A percentile compares a stretch with the other conserved stretches of the same genome.
phyloP scores from a whole-genome alignment of 2,113 vertebrate genomes.

The Phalacrocorax aristotelis region DNA sequence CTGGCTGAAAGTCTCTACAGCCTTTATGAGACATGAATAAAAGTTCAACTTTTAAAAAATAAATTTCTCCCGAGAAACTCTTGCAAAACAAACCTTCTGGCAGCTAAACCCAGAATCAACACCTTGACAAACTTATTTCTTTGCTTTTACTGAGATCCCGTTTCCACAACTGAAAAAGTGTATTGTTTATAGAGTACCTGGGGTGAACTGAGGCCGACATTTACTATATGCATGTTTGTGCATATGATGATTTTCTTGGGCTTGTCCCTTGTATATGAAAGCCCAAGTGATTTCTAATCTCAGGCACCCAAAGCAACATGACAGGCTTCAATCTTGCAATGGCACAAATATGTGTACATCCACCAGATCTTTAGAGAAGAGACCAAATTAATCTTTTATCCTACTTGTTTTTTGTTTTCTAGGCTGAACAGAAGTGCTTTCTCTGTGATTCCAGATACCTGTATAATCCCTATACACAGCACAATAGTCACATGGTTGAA shows the following conservation, averaged over 20 bases:
- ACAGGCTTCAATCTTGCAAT: background rate
- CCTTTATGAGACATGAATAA: background rate
- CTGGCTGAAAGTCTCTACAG: background rate
- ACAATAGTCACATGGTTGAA: conserved; percentile 82
- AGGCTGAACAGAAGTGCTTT: conserved; percentile 88
- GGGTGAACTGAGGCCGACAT: background rate
- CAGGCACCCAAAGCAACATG: background rate
- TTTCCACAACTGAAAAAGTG: background rate
- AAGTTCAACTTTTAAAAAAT: background rate
- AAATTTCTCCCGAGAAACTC: background rate
- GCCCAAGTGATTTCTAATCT: background rate
- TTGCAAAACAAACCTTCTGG: background rate
- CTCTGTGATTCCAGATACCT: conserved; percentile 83
- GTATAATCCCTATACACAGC: conserved; percentile 72
- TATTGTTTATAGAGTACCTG: background rate
- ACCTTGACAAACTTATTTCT: background rate
- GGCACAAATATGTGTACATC: background rate
- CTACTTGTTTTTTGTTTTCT: conserved; percentile 21
- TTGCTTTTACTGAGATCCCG: background rate
- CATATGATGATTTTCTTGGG: background rate
- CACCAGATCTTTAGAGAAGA: background rate
- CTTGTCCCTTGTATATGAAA: background rate
- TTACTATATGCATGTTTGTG: background rate
- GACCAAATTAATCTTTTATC: background rate
- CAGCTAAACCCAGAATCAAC: background rate